These are phyloP conservation scores for Cydia splendana DNA, from an alignment of 1,140 invertebrate species.

Conservation along the genomic window DNA sequence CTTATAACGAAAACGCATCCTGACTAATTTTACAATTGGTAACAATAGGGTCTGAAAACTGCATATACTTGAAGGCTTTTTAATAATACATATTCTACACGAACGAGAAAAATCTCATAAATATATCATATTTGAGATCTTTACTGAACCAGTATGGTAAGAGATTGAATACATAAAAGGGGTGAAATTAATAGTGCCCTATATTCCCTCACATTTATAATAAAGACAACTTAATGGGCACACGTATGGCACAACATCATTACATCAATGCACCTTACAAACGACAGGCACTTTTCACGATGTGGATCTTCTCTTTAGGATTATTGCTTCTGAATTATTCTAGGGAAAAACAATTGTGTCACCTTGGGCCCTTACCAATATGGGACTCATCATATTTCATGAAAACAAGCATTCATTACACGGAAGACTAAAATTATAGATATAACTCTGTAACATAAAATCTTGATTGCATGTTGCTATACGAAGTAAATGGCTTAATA, in stretches of 20 bases:
- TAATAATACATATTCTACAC: slow-evolving; percentile 10
- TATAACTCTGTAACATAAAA: slow-evolving; percentile 26
- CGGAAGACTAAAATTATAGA: slow-evolving; percentile 32
- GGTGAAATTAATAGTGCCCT: slow-evolving; percentile 37
- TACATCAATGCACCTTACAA: slow-evolving; percentile 55
- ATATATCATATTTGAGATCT: slow-evolving; percentile 42
- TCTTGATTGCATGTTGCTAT: slow-evolving; percentile 16
- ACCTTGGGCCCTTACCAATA: slow-evolving; percentile 47
- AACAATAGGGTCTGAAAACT: slow-evolving; percentile 58
- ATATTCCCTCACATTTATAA: slow-evolving; percentile 38
- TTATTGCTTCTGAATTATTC: slow-evolving; percentile 49
- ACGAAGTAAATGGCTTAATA: not conserved
- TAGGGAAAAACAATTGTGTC: slow-evolving; percentile 30
- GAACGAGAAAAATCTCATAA: slow-evolving; percentile 26
- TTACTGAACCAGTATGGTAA: slow-evolving; percentile 47
- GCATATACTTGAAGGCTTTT: slow-evolving; percentile 23
- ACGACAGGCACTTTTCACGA: slow-evolving; percentile 63
- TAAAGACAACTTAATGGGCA: slow-evolving; percentile 39
- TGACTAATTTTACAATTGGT: slow-evolving; percentile 54
- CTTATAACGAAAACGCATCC: slow-evolving; percentile 53
- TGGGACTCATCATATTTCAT: slow-evolving; percentile 34
- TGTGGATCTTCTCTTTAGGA: slow-evolving; percentile 40
- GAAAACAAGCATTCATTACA: not conserved
- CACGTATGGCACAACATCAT: slow-evolving; percentile 57
- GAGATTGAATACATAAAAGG: slow-evolving; percentile 48